phyloP scores from a whole-genome alignment of 2,797 vertebrate species.

The Aplochiton taeniatus region DNA sequence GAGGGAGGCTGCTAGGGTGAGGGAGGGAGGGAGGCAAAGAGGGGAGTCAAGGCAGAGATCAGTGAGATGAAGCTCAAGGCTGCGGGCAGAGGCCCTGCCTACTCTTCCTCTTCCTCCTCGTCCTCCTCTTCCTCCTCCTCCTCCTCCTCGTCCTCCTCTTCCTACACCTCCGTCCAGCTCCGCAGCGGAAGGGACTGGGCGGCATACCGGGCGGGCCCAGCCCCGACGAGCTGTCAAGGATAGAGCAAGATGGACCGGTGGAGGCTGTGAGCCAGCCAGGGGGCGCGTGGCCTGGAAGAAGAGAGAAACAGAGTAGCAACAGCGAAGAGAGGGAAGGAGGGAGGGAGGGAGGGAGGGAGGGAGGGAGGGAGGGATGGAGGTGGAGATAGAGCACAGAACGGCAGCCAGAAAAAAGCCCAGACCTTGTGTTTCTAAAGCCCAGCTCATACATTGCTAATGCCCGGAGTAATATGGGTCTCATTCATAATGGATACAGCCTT shows the following conservation, averaged over 20 bases:
- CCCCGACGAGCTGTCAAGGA: constrained; percentile 63
- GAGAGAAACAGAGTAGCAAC: constrained; percentile 18
- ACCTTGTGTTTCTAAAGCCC: constrained; percentile 74
- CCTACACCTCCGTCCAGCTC: constrained; percentile 45
- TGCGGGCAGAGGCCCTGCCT: constrained; percentile 61
- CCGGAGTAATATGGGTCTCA: constrained; percentile 78
- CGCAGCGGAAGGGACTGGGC: constrained; percentile 41
- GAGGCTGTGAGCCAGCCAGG: constrained; percentile 53
- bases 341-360: neutral
- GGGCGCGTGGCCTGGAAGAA: constrained; percentile 52
- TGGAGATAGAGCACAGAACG: constrained; percentile 1
- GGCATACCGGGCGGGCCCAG: constrained; percentile 52
- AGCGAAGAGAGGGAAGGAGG: neutral
- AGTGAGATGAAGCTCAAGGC: constrained; percentile 57
- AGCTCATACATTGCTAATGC: constrained; percentile 82
- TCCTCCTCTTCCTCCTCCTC: constrained; percentile 51
- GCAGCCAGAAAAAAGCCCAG: constrained; percentile 52
- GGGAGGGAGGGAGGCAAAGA: constrained; percentile 8
- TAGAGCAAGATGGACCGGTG: constrained; percentile 28
- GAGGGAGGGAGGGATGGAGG: constrained; percentile 22
- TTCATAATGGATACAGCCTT: constrained; percentile 76
- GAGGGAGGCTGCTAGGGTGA: neutral
- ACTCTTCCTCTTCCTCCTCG: constrained; percentile 51
- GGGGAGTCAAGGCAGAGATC: constrained; percentile 42
- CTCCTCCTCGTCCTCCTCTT: constrained; percentile 51